phyloP scores from a whole-genome alignment of 2,113 vertebrate species.

The Psilopsiagon aymara region DNA sequence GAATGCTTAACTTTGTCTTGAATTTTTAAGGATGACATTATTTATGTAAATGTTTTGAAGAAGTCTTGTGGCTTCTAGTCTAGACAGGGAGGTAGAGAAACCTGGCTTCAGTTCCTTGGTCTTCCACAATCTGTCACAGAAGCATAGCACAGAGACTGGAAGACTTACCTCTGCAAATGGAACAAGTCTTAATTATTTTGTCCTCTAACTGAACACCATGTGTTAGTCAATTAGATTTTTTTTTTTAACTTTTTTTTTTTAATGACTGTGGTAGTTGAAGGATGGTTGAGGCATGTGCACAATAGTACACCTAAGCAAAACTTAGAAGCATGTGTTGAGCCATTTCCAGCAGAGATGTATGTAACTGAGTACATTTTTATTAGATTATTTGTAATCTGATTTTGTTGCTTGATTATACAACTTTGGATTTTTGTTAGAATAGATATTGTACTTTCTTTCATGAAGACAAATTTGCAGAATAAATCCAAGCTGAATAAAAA shows the following conservation, averaged over 20 bases:
- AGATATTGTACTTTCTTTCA: background rate
- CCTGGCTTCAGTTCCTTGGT: background rate
- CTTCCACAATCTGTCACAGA: background rate
- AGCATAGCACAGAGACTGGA: background rate
- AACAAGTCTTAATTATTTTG: background rate
- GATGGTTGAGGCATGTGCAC: background rate
- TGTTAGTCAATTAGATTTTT: background rate
- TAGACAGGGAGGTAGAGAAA: conserved; percentile 31
- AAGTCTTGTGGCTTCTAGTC: conserved; percentile 44
- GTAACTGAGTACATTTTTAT: background rate
- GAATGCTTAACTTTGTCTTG: conserved; percentile 33
- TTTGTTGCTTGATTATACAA: background rate
- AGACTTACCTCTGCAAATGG: background rate
- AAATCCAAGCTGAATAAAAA: background rate
- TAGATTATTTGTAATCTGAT: background rate
- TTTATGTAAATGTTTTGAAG: conserved; percentile 26
- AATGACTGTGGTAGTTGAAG: background rate
- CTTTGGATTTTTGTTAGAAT: background rate
- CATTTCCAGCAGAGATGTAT: background rate
- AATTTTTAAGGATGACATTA: conserved; percentile 6
- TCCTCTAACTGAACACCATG: background rate
- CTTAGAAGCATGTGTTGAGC: background rate
- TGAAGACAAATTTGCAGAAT: background rate
- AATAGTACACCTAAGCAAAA: background rate
- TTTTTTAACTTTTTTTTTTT: background rate